phyloP scores from a whole-genome alignment of 2,888 invertebrate species.

The Machimus rusticus region DNA sequence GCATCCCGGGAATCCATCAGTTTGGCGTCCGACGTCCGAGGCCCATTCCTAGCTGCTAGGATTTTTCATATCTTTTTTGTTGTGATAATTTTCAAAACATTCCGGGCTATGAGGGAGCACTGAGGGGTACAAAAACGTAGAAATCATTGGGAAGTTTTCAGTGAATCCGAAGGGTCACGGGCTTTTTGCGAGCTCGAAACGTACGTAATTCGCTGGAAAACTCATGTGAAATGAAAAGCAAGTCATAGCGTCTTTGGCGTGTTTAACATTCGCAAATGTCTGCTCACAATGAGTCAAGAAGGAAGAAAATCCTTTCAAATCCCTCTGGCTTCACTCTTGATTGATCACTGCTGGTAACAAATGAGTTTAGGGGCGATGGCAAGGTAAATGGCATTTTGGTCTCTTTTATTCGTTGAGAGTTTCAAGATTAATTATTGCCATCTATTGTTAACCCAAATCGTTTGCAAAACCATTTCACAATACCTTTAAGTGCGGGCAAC shows the following conservation, averaged over 20 bases:
- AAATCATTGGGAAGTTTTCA: slow-evolving; percentile 6
- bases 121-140: background rate
- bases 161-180: background rate
- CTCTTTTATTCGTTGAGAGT: slow-evolving; percentile 38
- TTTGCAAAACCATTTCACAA: slow-evolving; percentile 42
- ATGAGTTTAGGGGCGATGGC: slow-evolving; percentile 38
- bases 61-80: slow-evolving; percentile 3
- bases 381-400: slow-evolving; percentile 42
- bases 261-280: slow-evolving; percentile 26
- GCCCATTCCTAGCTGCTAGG: background rate
- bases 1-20: background rate
- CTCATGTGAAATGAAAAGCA: slow-evolving; percentile 27
- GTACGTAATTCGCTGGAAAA: slow-evolving; percentile 12
- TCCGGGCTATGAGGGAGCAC: background rate
- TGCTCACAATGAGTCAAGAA: slow-evolving; percentile 32
- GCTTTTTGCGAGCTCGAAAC: background rate
- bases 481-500: slow-evolving; percentile 17
- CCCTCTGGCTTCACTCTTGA: slow-evolving; percentile 38
- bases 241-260: slow-evolving; percentile 25
- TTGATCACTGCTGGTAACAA: slow-evolving; percentile 39
- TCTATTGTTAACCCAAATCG: slow-evolving; percentile 43
- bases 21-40: background rate
- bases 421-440: slow-evolving; percentile 43
- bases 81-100: slow-evolving; percentile 22
- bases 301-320: slow-evolving; percentile 34